phyloP scores from a whole-genome alignment of 2,888 invertebrate species.

The Chymomyza procnemis region DNA sequence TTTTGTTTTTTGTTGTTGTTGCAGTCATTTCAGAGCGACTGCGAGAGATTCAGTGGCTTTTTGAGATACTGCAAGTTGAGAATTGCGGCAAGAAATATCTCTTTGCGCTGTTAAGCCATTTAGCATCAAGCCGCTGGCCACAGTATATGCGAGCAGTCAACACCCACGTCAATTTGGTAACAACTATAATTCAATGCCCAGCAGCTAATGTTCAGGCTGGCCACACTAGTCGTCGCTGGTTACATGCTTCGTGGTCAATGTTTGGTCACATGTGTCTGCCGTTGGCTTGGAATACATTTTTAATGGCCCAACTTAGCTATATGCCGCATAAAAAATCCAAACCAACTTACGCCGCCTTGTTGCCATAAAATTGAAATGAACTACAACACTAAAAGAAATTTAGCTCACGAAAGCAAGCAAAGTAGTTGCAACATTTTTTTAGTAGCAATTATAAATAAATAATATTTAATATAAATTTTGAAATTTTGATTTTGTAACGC shows the following conservation, averaged over 20 bases:
- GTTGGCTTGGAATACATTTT: slow-evolving; percentile 37
- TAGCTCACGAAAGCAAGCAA: neutral
- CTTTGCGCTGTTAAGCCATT: neutral
- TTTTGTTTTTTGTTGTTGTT: too few relatives aligned
- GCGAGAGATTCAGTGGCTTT: neutral
- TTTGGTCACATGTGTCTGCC: neutral
- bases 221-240: neutral
- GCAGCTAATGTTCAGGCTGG: neutral
- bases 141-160: neutral
- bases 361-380: slow-evolving; percentile 6
- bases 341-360: slow-evolving; percentile 2
- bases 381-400: neutral
- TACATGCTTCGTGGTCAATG: neutral
- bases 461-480: too few relatives aligned
- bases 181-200: slow-evolving; percentile 1
- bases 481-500: too few relatives aligned
- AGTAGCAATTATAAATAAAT: too few relatives aligned
- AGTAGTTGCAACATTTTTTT: too few relatives aligned
- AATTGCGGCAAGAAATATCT: neutral
- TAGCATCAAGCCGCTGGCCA: neutral
- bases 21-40: neutral
- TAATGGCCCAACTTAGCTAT: slow-evolving; percentile 45
- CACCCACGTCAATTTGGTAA: neutral
- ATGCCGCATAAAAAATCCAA: slow-evolving; percentile 13
- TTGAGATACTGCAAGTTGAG: neutral